A percentile compares a stretch with the other conserved stretches of the same genome.
phyloP scores from a whole-genome alignment of 2,113 vertebrate species.

The Hyaena hyaena region DNA sequence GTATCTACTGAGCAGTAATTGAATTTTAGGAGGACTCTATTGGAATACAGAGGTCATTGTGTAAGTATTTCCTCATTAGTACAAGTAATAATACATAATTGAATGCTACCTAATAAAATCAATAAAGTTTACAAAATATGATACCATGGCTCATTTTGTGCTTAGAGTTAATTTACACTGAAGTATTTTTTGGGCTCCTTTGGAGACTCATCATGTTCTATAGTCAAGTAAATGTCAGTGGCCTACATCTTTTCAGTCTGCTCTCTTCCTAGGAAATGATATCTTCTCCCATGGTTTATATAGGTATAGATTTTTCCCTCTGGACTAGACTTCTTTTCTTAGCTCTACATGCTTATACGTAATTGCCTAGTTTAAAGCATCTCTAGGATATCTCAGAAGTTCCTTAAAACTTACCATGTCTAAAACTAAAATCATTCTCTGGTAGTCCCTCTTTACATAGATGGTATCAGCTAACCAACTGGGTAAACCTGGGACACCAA shows the following conservation, averaged over 20 bases:
- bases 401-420: not conserved
- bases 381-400: not conserved
- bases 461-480: not conserved
- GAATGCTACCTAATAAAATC: constrained; percentile 49
- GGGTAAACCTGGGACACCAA: not conserved
- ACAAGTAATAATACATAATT: constrained; percentile 12
- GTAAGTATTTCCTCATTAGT: constrained; percentile 46
- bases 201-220: not conserved
- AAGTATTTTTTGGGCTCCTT: constrained; percentile 27
- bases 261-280: not conserved
- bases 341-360: not conserved
- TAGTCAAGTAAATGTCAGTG: not conserved
- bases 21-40: constrained; percentile 50
- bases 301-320: not conserved
- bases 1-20: constrained; percentile 44
- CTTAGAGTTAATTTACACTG: constrained; percentile 36
- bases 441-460: not conserved
- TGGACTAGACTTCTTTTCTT: not conserved
- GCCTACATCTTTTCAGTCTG: not conserved
- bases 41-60: constrained; percentile 43
- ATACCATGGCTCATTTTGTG: constrained; percentile 11
- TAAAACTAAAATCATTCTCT: constrained; percentile 14
- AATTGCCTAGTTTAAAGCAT: constrained; percentile 9
- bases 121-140: constrained; percentile 21
- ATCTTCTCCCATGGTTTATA: not conserved